A percentile compares a stretch with the other conserved stretches of the same genome.
These are phyloP conservation scores for Hyles lineata DNA, from an alignment of 2,888 invertebrate genomes.

Conservation along the genomic window DNA sequence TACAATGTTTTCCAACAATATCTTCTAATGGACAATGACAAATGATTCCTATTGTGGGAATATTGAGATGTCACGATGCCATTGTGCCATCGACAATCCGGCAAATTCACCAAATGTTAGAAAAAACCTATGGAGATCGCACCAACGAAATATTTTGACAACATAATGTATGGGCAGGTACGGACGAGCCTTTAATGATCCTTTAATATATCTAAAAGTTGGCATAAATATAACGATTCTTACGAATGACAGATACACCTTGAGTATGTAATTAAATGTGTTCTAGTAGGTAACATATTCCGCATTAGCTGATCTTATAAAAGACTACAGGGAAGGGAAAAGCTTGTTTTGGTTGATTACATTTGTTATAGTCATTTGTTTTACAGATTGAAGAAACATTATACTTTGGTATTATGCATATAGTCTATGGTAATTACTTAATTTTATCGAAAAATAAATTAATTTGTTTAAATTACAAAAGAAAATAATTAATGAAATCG, in stretches of 20 bases:
- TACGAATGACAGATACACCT: slow-evolving; percentile 7
- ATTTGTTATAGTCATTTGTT: no score
- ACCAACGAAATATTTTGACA: slow-evolving; percentile 82
- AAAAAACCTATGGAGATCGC: slow-evolving; percentile 53
- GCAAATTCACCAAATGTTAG: slow-evolving; percentile 74
- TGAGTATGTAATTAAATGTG: neutral
- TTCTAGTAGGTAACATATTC: neutral
- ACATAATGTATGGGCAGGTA: slow-evolving; percentile 79
- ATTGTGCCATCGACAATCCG: slow-evolving; percentile 69
- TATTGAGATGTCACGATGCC: slow-evolving; percentile 78
- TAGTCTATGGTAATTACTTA: no score
- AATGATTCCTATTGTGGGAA: slow-evolving; percentile 78
- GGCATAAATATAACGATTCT: slow-evolving; percentile 42
- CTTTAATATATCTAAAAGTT: slow-evolving; percentile 59
- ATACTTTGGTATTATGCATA: no score
- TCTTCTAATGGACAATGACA: slow-evolving; percentile 82
- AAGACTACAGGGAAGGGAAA: no score
- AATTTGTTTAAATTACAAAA: no score
- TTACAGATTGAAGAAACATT: no score
- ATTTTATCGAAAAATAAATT: no score
- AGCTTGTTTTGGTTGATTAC: no score
- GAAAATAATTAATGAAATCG: no score
- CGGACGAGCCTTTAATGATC: slow-evolving; percentile 69
- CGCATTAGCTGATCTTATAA: neutral
- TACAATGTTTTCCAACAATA: slow-evolving; percentile 75